Base-by-base conservation (phyloP, 2,797 vertebrate species). In the Phrynocephalus forsythii region DNA sequence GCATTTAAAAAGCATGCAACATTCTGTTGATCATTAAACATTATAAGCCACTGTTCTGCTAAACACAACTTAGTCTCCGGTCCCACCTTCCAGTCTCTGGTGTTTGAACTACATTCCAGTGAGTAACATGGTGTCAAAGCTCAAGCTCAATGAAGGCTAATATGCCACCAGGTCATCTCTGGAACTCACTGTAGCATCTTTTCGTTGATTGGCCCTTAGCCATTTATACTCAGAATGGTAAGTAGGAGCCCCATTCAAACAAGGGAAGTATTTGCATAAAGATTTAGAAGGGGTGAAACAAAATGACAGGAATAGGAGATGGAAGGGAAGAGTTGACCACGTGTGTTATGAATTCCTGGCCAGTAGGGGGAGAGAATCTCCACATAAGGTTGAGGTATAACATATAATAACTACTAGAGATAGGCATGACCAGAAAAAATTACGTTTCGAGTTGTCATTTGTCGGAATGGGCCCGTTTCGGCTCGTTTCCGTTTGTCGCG, bases 101-200 rank as follows among this genome's bases (percentile, higher is more conserved):
- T 91, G 89, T 22, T 24, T 75, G 91, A 90, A 28, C 48, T 68
- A 20, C 88, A 44, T 69, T 50, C 30, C 20, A 63, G 16, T 44
- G 6, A 30, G 67, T 33, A 79, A 20, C 22, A 22, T 84, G 92
- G 89, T 84, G 91, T 91, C 72, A 84, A 75, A 75, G 52, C 52
- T 30, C 38, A 69, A 71, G 76, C n/a, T n/a, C 18, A n/a, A 86
- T 72, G 60, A 63, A 71, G 33, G 16, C 30, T 71, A 71, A 71
- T 69, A 28, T 28, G 10, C 22, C 20, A 20, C 67, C 68, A 56
- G 52, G 15, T 13, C 48, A 44, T 5, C 24, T 24, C 11, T 50
- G 52, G 15, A 33, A 63, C 52, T 33, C 56, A 24, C 9, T 8
- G 15, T 44, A 22, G 30, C 50, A 60, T 20, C 78, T 16, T 63